Percentiles rank a stretch among this genome's conserved stretches.
Evolutionary conservation across 2,888 invertebrate species (phyloP).

Genomic region (Acrobasis consociella): DNA sequence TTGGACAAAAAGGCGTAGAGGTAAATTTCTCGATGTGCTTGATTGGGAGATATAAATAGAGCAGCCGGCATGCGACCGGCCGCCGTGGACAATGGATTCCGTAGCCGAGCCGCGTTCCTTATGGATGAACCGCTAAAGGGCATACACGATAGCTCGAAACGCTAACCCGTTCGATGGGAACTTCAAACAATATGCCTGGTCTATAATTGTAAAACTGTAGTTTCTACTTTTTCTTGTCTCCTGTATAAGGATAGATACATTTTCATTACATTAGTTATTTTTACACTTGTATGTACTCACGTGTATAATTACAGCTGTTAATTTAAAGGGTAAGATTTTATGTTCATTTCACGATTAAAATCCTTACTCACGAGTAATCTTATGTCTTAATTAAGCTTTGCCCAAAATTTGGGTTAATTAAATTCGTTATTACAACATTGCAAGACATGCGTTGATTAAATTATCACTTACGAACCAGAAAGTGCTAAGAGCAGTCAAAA

Average conservation of each 20-base stretch:
- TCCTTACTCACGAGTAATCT: neutral
- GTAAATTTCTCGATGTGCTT: conserved; percentile 58
- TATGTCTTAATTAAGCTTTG: conserved; percentile 14
- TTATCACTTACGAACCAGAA: neutral
- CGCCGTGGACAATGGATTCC: conserved; percentile 77
- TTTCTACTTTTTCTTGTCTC: neutral
- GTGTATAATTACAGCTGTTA: neutral
- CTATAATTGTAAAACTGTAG: neutral
- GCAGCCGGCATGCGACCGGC: conserved; percentile 54
- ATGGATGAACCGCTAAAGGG: conserved; percentile 75
- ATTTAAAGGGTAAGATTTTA: neutral
- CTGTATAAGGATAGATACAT: neutral
- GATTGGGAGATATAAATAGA: conserved; percentile 74
- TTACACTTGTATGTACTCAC: neutral
- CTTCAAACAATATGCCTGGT: conserved; percentile 30
- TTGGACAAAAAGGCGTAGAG: conserved; percentile 45
- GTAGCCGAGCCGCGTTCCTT: conserved; percentile 76
- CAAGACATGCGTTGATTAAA: neutral
- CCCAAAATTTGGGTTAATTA: conserved; percentile 15
- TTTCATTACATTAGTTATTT: neutral
- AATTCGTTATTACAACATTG: neutral
- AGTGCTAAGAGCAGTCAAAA: conserved; percentile 1
- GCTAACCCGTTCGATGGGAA: conserved; percentile 41
- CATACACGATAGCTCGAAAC: conserved; percentile 56
- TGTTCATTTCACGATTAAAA: neutral